Evolutionary conservation across 37 sponge, comb jelly and placozoan genomes (phyloP).

Genomic region (Bolinopsis microptera): DNA sequence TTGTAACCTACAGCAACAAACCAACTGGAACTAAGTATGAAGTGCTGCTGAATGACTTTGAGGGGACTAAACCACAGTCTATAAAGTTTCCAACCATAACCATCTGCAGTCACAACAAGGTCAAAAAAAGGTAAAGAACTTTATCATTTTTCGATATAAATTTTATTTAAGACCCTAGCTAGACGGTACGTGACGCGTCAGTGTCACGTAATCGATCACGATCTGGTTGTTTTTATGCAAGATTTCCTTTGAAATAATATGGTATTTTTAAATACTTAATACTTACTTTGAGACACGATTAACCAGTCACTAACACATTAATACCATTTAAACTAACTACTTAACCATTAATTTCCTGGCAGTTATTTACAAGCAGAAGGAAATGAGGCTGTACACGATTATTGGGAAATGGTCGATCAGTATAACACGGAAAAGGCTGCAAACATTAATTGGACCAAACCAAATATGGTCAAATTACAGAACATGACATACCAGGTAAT

Average conservation of each 20-base stretch:
- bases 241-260: no score
- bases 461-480: not conserved
- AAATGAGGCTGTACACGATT: not conserved
- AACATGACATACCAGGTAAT: not conserved
- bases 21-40: conserved; percentile 32
- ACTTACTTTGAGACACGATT: no score
- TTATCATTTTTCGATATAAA: not conserved
- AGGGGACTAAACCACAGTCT: conserved; percentile 4
- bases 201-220: no score
- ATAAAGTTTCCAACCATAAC: not conserved
- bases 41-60: not conserved
- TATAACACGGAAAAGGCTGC: not conserved
- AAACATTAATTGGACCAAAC: not conserved
- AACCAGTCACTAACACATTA: no score
- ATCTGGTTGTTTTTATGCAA: no score
- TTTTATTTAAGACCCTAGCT: not conserved
- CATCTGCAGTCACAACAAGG: conserved; percentile 10
- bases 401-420: not conserved
- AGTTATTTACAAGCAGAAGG: not conserved
- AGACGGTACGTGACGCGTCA: no score
- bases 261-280: no score
- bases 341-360: not conserved
- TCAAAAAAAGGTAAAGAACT: not conserved
- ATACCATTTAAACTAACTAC: not conserved
- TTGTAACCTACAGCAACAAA: conserved; percentile 5